Percentiles rank a stretch among this genome's conserved stretches.
Conservation (phyloP, 1,140 invertebrate genomes). For the Venturia canescens region DNA sequence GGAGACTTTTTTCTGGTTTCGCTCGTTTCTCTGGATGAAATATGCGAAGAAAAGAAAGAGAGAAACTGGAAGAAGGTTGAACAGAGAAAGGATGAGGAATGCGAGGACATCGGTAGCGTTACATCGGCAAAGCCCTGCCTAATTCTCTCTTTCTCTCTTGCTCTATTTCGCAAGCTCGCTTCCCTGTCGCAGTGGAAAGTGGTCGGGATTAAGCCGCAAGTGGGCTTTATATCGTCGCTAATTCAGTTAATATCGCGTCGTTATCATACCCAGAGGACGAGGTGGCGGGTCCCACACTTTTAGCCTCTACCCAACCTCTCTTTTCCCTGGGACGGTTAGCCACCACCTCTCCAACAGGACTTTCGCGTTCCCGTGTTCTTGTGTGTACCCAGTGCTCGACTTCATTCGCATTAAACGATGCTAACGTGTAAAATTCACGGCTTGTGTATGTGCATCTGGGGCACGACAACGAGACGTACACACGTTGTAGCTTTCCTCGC, state of each 20-base stretch:
- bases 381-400: not conserved
- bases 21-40: not conserved
- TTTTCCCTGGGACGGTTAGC: too few species aligned
- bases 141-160: conserved; percentile 32
- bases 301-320: not conserved
- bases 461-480: not conserved
- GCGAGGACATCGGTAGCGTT: not conserved
- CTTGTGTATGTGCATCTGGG: not conserved
- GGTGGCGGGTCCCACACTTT: not conserved
- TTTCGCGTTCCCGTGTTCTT: not conserved
- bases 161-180: conserved; percentile 7
- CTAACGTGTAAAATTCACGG: not conserved
- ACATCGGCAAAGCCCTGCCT: conserved; percentile 39
- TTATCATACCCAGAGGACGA: conserved; percentile 59
- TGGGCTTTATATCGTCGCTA: conserved; percentile 62
- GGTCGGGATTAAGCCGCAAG: conserved; percentile 64
- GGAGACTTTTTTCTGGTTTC: conserved; percentile 50
- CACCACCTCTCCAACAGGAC: not conserved
- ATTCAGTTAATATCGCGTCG: conserved; percentile 63
- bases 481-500: not conserved
- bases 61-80: not conserved
- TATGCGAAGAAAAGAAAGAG: not conserved
- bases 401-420: conserved; percentile 1
- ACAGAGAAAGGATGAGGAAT: not conserved
- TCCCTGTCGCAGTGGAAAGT: conserved; percentile 50